phyloP scores from a whole-genome alignment of 1,140 invertebrate genomes.

The Calephelis virginiensis region DNA sequence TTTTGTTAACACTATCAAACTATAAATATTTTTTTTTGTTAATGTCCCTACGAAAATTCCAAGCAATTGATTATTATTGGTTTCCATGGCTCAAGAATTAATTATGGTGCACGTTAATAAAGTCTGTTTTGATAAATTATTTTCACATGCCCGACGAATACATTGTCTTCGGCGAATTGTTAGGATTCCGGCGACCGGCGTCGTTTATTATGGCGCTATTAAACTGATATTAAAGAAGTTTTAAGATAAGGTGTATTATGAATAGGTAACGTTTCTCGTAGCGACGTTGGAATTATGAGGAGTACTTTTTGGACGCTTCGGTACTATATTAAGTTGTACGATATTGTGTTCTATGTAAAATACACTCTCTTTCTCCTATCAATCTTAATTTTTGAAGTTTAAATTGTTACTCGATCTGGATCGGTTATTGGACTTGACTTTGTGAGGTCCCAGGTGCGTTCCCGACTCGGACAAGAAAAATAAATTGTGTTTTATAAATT shows the following conservation, averaged over 20 bases:
- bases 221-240: slow-evolving; percentile 6
- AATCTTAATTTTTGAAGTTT: too few relatives aligned
- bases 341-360: too few relatives aligned
- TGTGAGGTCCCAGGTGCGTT: too few relatives aligned
- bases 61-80: slow-evolving; percentile 42
- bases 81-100: slow-evolving; percentile 37
- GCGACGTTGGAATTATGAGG: too few relatives aligned
- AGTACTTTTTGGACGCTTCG: too few relatives aligned
- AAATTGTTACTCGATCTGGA: too few relatives aligned
- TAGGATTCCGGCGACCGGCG: slow-evolving; percentile 23
- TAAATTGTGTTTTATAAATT: too few relatives aligned
- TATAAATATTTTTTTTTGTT: neutral
- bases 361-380: too few relatives aligned
- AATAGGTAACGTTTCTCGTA: neutral
- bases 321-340: too few relatives aligned
- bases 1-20: too few relatives aligned
- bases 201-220: neutral
- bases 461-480: too few relatives aligned
- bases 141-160: slow-evolving; percentile 25
- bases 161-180: slow-evolving; percentile 22
- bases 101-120: slow-evolving; percentile 31
- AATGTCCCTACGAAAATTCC: slow-evolving; percentile 27
- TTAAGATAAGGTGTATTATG: neutral
- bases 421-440: too few relatives aligned
- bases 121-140: slow-evolving; percentile 39